phyloP scores from a whole-genome alignment of 2,888 invertebrate species.

The Cantharis nigra region DNA sequence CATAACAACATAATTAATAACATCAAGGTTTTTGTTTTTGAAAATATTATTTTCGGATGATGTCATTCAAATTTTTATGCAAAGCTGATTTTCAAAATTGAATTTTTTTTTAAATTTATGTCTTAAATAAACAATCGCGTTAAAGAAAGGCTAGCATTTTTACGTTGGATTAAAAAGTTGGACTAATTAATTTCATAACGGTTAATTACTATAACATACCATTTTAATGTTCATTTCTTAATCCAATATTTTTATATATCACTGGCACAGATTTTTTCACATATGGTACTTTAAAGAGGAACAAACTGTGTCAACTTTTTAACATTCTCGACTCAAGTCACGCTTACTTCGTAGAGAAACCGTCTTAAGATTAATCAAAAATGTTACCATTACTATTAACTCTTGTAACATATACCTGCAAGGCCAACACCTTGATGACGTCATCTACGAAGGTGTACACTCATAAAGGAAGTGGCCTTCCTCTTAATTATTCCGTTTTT shows the following conservation, averaged over 20 bases:
- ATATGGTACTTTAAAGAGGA: background rate
- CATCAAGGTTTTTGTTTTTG: background rate
- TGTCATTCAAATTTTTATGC: background rate
- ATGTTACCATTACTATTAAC: constrained; percentile 15
- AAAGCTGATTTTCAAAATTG: background rate
- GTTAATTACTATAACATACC: background rate
- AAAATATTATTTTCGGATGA: background rate
- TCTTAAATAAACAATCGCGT: background rate
- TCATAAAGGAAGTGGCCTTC: constrained; percentile 36
- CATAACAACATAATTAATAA: too few relatives aligned
- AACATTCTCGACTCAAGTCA: background rate
- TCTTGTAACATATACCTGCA: constrained; percentile 10
- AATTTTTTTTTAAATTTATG: background rate
- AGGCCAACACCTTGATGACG: constrained; percentile 29
- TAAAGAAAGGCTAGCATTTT: background rate
- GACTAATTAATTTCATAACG: background rate
- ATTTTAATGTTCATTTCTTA: background rate
- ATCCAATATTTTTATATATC: background rate
- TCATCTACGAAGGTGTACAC: constrained; percentile 28
- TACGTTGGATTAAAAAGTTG: background rate
- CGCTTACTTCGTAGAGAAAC: background rate
- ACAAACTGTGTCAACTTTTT: background rate
- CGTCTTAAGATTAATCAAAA: constrained; percentile 8
- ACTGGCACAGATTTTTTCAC: background rate
- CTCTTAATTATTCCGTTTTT: constrained; percentile 11